A percentile compares a stretch with the other conserved stretches of the same genome.
Conservation (phyloP, 2,113 vertebrate genomes). For the Poecile atricapillus region DNA sequence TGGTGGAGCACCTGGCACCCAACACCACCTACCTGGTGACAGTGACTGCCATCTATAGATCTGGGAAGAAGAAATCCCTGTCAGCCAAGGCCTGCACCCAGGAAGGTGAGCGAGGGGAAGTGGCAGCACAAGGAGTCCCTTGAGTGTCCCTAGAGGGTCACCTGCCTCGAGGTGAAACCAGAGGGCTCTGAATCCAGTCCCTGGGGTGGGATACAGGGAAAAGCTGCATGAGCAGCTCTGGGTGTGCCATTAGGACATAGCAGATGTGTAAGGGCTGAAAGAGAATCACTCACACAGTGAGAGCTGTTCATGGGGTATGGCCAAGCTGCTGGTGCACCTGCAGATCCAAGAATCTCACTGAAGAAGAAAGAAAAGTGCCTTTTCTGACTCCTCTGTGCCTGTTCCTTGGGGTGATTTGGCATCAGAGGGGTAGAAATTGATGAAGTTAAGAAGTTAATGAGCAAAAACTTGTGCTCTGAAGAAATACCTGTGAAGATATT, state of each 20-base stretch:
- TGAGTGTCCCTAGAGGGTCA: background rate
- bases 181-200: background rate
- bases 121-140: background rate
- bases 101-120: slow-evolving; percentile 67
- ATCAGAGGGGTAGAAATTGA: background rate
- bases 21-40: slow-evolving; percentile 91
- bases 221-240: background rate
- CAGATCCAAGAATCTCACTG: background rate
- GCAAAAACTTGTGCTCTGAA: background rate
- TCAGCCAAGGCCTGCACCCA: slow-evolving; percentile 90
- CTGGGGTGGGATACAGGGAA: background rate
- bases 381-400: background rate
- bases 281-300: rapidly evolving
- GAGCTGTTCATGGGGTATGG: rapidly evolving
- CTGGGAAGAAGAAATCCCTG: slow-evolving; percentile 84
- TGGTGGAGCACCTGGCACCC: slow-evolving; percentile 81
- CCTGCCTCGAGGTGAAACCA: background rate
- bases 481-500: background rate
- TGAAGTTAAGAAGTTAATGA: background rate
- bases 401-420: background rate
- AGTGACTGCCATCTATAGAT: slow-evolving; percentile 78
- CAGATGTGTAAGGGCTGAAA: background rate
- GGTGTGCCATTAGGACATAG: background rate
- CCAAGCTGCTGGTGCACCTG: background rate
- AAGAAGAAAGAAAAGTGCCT: background rate